These are phyloP conservation scores for Palythoa heliodiscus DNA, from an alignment of 92 coral and sea anemone species.

Conservation along the genomic window DNA sequence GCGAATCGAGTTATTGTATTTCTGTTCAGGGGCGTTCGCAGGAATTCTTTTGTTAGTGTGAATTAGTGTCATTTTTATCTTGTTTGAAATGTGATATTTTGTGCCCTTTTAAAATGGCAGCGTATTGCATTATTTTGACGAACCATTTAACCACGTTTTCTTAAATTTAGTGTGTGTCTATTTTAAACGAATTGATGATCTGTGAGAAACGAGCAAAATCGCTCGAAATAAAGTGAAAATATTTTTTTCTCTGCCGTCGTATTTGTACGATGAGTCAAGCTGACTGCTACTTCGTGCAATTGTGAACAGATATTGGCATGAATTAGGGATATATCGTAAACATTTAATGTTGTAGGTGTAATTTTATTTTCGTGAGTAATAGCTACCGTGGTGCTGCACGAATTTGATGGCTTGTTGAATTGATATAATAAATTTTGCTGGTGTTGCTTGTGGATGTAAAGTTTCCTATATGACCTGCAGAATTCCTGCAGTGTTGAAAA, in stretches of 20 bases:
- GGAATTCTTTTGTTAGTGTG: slow-evolving; percentile 19
- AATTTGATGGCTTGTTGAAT: no score
- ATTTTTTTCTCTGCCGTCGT: not conserved
- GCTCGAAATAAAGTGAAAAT: not conserved
- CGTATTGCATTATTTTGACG: not conserved
- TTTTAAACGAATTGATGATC: not conserved
- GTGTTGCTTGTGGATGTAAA: no score
- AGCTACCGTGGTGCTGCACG: no score
- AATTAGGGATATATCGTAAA: no score
- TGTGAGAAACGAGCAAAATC: not conserved
- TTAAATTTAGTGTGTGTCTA: not conserved
- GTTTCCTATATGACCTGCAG: no score
- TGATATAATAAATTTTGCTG: no score
- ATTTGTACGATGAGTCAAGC: no score
- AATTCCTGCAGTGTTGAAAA: no score
- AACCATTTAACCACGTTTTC: not conserved
- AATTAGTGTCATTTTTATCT: slow-evolving; percentile 28
- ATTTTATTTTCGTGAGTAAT: no score
- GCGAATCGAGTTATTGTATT: not conserved
- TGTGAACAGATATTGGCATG: no score
- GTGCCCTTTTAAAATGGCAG: not conserved
- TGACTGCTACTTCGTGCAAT: no score
- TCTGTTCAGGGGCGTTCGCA: slow-evolving; percentile 23
- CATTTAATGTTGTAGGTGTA: no score
- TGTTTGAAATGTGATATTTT: slow-evolving; percentile 29